These are phyloP conservation scores for Rhamphomyia laevipes DNA, from an alignment of 2,888 invertebrate species.

Conservation along the genomic window DNA sequence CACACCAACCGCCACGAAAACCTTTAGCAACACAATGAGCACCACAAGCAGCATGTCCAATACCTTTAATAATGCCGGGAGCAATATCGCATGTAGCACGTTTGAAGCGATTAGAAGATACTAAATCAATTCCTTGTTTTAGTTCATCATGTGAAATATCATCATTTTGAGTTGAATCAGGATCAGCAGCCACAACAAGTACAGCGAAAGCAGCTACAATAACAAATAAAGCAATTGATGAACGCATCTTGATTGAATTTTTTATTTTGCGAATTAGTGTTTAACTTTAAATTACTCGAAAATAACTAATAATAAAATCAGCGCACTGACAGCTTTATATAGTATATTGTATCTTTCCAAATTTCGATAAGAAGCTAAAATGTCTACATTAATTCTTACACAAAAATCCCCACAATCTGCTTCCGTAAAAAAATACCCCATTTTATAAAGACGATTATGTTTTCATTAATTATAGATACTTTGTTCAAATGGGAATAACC, in stretches of 20 bases:
- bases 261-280: neutral
- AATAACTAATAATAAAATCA: neutral
- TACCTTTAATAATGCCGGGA: conserved; percentile 19
- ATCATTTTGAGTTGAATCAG: no score
- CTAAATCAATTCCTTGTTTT: neutral
- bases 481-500: no score
- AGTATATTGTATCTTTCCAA: no score
- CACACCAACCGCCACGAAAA: conserved; percentile 35
- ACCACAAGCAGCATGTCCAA: conserved; percentile 37
- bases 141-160: neutral
- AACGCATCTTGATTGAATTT: neutral
- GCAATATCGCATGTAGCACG: conserved; percentile 38
- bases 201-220: neutral
- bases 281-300: neutral
- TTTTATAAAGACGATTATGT: no score
- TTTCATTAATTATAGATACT: no score
- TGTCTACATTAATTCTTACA: no score
- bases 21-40: conserved; percentile 32
- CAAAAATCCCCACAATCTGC: no score
- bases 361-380: no score
- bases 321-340: no score
- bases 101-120: conserved; percentile 15
- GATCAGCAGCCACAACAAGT: no score
- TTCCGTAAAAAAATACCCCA: no score
- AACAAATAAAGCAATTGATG: neutral